Evolutionary conservation across 2,888 invertebrate genomes (phyloP), one percentile per base, ranked within the genome.

Genomic region (Cylindroiulus punctatus): DNA sequence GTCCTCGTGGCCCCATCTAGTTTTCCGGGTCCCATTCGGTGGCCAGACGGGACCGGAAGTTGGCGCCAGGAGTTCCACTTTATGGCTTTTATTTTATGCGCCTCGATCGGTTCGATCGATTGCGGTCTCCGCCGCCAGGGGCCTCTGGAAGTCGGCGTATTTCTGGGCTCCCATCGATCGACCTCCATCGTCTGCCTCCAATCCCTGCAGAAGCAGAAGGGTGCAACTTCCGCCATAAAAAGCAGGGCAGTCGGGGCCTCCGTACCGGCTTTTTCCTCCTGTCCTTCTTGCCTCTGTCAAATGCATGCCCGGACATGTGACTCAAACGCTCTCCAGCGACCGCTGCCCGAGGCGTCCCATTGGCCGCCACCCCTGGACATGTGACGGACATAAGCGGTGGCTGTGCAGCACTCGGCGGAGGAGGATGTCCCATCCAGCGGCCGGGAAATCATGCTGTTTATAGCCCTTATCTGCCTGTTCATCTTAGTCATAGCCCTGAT

Each of bases 401-500:
- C 3, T n/a, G n/a, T n/a, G n/a, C 26, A 5, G 65, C 12, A 26
- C n/a, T 26, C 65, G 65, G 57, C n/a, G n/a, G 52, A 65, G 65
- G 65, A 65, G n/a, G 65, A 65, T n/a, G 26, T 65, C 65, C 26
- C 65, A n/a, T 65, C 65, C 65, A 10, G 22, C 65, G 26, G 22
- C 26, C 65, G 65, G 82, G 22, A 36, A 32, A 84, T 26, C 84
- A 86, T 86, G 86, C 84, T 86, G 83, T 86, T 86, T 57, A 86
- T 86, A 86, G 86, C 86, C 57, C 86, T 86, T 57, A 86, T 86
- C 81, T 86, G 86, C 65, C 57, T 86, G 42, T 86, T 86, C 65
- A 86, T 86, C 86, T 86, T 86, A 86, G 86, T 86, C 57, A 86
- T 86, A 86, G 86, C 86, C 52, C 86, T 86, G 81, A 86, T 86